Conservation (phyloP, 2,888 invertebrate species). For the Diachrysia chrysitis region DNA sequence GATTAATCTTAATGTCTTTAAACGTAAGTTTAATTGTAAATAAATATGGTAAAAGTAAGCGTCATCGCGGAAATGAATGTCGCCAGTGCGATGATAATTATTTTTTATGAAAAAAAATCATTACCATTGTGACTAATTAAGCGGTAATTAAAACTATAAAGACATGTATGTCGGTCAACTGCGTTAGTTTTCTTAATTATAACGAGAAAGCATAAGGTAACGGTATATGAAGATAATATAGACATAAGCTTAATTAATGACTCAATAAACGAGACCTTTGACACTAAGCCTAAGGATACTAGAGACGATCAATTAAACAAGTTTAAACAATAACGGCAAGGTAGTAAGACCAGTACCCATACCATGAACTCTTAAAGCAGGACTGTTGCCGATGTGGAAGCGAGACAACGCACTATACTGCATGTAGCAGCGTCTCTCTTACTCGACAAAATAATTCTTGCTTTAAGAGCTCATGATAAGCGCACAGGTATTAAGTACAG, state of each 20-base stretch:
- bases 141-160: constrained; percentile 17
- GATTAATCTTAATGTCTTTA: neutral
- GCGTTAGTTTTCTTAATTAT: constrained; percentile 17
- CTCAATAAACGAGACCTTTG: constrained; percentile 19
- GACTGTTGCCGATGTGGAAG: too few species aligned
- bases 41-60: neutral
- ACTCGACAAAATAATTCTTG: too few species aligned
- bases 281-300: constrained; percentile 8
- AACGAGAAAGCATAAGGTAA: constrained; percentile 21
- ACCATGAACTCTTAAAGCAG: too few species aligned
- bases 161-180: constrained; percentile 28
- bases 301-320: neutral
- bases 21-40: neutral
- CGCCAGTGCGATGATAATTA: neutral
- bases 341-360: too few species aligned
- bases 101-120: constrained; percentile 5
- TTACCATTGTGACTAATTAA: constrained; percentile 13
- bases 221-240: constrained; percentile 25
- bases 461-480: too few species aligned
- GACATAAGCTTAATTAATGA: constrained; percentile 38
- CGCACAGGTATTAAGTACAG: neutral
- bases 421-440: too few species aligned
- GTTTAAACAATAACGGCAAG: neutral
- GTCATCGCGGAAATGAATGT: neutral
- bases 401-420: too few species aligned